Evolutionary conservation across 2,797 vertebrate species (phyloP).

Genomic region (Sandelia bainsii): DNA sequence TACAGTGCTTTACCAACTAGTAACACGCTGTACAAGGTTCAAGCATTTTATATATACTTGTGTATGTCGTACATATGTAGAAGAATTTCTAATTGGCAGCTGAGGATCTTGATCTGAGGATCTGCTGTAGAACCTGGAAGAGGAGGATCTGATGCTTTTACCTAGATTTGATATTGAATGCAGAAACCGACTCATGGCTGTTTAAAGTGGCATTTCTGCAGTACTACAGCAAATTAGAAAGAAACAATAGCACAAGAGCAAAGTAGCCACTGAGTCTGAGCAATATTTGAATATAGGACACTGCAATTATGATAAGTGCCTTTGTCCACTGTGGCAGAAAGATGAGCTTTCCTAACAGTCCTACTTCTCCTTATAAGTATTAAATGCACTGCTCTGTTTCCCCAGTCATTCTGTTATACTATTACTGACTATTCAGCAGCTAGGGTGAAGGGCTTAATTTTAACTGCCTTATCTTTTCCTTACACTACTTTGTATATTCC

Average conservation of each 20-base stretch:
- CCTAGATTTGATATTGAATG: neutral
- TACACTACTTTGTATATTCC: constrained; percentile 19
- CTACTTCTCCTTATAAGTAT: constrained; percentile 1
- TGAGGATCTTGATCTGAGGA: no score
- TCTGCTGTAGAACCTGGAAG: no score
- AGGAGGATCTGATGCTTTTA: neutral
- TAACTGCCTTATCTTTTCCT: constrained; percentile 8
- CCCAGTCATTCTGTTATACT: constrained; percentile 8
- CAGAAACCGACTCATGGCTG: neutral
- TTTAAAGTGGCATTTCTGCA: neutral
- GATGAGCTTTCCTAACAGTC: neutral
- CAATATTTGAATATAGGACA: neutral
- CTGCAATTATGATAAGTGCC: constrained; percentile 7
- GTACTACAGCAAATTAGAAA: neutral
- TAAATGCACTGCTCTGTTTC: constrained; percentile 9
- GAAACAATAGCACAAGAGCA: neutral
- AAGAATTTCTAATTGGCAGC: no score
- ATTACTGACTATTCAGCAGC: neutral
- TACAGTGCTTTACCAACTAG: no score
- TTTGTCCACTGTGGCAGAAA: neutral
- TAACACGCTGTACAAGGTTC: no score
- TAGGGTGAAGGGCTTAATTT: constrained; percentile 5
- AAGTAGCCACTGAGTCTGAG: neutral
- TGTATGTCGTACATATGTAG: no score
- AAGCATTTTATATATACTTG: no score